Percentiles rank a stretch among this genome's conserved stretches.
Evolutionary conservation across 1,140 invertebrate genomes (phyloP).

Genomic region (Drosophila sucinea): DNA sequence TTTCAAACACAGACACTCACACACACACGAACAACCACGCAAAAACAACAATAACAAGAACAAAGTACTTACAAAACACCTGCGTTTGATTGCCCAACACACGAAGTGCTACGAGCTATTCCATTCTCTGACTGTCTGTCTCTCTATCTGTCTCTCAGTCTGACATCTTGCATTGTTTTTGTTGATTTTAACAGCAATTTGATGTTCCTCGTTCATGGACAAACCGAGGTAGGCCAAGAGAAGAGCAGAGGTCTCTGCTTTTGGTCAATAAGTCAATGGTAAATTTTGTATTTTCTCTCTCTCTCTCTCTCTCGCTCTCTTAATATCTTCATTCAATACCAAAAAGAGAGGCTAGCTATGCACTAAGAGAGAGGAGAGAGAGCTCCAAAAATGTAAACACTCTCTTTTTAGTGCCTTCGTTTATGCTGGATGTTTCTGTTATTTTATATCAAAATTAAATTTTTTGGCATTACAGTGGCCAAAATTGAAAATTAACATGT

Average conservation of each 20-base stretch:
- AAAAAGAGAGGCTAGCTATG: background rate
- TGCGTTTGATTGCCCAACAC: slow-evolving; percentile 13
- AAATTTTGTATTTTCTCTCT: background rate
- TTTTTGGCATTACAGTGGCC: background rate
- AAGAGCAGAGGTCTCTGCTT: background rate
- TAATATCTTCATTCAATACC: background rate
- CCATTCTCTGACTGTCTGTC: slow-evolving; percentile 6
- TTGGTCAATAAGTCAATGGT: slow-evolving; percentile 14
- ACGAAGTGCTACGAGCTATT: slow-evolving; percentile 19
- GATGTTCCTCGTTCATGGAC: slow-evolving; percentile 9
- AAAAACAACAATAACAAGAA: slow-evolving; percentile 3
- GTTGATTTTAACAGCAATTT: slow-evolving; percentile 29
- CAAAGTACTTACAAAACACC: slow-evolving; percentile 32
- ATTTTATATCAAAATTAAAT: slow-evolving; percentile 3
- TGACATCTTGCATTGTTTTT: slow-evolving; percentile 47
- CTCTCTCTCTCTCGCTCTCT: slow-evolving; percentile 2
- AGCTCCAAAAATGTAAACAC: background rate
- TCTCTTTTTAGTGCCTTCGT: slow-evolving; percentile 9
- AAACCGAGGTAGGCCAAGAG: slow-evolving; percentile 6
- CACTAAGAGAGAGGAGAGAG: background rate
- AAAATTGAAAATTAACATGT: background rate
- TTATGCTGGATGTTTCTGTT: slow-evolving; percentile 1
- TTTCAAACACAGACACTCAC: slow-evolving; percentile 2
- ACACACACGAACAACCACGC: background rate
- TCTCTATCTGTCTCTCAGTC: slow-evolving; percentile 26